phyloP scores from a whole-genome alignment of 2,888 invertebrate genomes.

The Sinodicranocentrus sp. region DNA sequence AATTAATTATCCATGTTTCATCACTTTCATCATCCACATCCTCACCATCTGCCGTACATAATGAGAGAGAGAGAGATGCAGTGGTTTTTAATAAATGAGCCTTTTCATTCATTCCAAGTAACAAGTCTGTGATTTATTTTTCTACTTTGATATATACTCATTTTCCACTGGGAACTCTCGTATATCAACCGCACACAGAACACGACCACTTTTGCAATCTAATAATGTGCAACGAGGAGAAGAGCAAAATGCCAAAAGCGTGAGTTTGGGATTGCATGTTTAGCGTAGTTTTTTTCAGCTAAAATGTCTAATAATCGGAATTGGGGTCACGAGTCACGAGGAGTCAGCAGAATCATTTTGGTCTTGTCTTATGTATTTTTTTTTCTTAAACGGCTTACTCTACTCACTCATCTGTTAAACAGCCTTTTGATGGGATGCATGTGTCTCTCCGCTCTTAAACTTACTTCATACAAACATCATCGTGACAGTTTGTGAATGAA shows the following conservation, averaged over 20 bases:
- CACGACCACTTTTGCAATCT: no score
- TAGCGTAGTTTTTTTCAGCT: not conserved
- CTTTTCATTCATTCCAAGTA: no score
- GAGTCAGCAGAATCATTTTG: constrained; percentile 12
- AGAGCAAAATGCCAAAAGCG: constrained; percentile 16
- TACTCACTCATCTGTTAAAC: constrained; percentile 7
- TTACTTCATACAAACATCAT: no score
- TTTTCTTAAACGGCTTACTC: not conserved
- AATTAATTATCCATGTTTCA: constrained; percentile 10
- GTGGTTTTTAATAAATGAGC: no score
- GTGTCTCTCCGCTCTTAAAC: no score
- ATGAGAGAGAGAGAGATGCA: no score
- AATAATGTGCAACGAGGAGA: no score
- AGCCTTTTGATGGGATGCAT: not conserved
- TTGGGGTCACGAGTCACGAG: constrained; percentile 47
- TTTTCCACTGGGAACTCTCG: no score
- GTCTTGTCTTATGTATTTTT: not conserved
- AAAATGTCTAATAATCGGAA: constrained; percentile 40
- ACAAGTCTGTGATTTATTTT: no score
- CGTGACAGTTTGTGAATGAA: no score
- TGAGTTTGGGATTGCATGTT: constrained; percentile 25
- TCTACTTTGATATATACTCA: no score
- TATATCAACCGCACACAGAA: no score
- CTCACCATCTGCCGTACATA: not conserved
- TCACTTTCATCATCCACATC: not conserved